phyloP scores from a whole-genome alignment of 2,888 invertebrate genomes.

The Luperina nickerlii region DNA sequence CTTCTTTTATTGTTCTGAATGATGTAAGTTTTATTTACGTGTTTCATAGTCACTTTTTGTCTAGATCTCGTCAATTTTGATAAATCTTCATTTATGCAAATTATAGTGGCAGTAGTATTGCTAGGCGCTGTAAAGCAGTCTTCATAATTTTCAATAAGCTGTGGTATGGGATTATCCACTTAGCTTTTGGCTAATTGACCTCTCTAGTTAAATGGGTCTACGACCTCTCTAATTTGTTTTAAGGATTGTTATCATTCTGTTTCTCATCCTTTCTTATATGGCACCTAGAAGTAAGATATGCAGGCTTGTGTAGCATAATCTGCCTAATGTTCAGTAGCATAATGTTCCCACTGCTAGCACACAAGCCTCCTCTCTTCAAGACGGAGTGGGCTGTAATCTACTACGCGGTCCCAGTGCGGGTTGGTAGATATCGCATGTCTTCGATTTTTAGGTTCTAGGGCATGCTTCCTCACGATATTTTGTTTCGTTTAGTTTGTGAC shows the following conservation, averaged over 20 bases:
- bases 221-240: constrained; percentile 35
- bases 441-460: neutral
- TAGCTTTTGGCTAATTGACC: constrained; percentile 49
- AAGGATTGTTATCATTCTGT: constrained; percentile 15
- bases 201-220: constrained; percentile 38
- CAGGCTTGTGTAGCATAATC: neutral
- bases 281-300: neutral
- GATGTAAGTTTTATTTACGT: constrained; percentile 38
- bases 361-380: neutral
- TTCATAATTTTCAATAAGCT: constrained; percentile 11
- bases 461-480: neutral
- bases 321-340: too few species aligned
- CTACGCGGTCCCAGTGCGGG: neutral
- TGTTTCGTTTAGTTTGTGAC: neutral
- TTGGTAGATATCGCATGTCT: neutral
- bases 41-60: constrained; percentile 3
- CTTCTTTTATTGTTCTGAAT: constrained; percentile 34
- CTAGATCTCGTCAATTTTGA: neutral
- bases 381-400: neutral
- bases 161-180: constrained; percentile 25
- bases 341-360: neutral
- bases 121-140: neutral
- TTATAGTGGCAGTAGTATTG: neutral
- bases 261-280: constrained; percentile 16
- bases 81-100: constrained; percentile 3